phyloP scores from a whole-genome alignment of 2,888 invertebrate genomes.

The Iphiclides podalirius region DNA sequence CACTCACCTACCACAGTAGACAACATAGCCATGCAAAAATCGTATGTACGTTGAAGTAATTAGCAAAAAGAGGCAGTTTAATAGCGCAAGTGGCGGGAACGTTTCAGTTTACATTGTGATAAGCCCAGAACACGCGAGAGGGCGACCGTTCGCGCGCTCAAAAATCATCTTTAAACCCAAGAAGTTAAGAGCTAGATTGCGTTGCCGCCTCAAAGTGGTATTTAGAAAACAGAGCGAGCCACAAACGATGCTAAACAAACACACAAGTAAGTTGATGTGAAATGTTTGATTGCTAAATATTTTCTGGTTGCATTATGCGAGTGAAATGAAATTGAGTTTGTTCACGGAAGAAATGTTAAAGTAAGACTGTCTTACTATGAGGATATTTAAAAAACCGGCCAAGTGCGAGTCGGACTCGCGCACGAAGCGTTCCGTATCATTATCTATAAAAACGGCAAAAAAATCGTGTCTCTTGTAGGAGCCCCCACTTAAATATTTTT shows the following conservation, averaged over 20 bases:
- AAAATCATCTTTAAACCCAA: not conserved
- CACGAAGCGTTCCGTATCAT: no score
- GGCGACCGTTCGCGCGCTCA: not conserved
- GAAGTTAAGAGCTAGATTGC: not conserved
- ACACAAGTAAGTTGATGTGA: constrained; percentile 4
- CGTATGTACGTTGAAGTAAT: no score
- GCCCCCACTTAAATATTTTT: no score
- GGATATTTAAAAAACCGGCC: not conserved
- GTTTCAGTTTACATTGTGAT: constrained; percentile 22
- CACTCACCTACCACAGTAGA: no score
- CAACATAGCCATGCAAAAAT: no score
- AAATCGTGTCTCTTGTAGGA: no score
- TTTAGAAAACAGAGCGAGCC: constrained; percentile 22
- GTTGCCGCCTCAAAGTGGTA: not conserved
- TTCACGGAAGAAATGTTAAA: not conserved
- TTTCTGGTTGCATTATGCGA: constrained; percentile 4
- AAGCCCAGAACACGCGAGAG: constrained; percentile 11
- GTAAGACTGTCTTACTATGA: not conserved
- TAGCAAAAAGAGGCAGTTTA: constrained; percentile 3
- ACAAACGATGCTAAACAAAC: constrained; percentile 17
- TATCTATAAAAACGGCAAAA: no score
- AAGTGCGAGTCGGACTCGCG: no score
- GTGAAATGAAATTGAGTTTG: not conserved
- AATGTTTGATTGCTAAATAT: constrained; percentile 10
- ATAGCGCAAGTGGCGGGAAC: not conserved